Evolutionary conservation across 2,113 vertebrate genomes (phyloP), one percentile per base, ranked within the genome.

Genomic region (Grammatotria lemairii): DNA sequence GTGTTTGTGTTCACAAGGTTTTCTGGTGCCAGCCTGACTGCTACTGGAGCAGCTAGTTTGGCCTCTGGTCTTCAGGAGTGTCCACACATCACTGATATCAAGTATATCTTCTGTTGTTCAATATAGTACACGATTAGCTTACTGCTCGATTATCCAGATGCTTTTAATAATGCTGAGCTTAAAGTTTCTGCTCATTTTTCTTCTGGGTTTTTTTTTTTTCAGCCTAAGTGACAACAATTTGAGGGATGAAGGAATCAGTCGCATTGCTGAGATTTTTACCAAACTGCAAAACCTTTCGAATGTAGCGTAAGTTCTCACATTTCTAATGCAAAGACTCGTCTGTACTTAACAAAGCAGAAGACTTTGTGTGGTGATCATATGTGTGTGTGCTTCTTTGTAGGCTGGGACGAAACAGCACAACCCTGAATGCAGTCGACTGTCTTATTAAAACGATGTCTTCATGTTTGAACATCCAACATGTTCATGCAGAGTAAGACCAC

Each of bases 221-320:
- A 99, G 98, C 88, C 93, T 99, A 60, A 97, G 95, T 87, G 96
- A 97, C 95, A 99, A 98, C 87, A 93, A 89, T 60, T 93, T 99
- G 78, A 95, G 87, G 88, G 94, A 97, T 17, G 84, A 3, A 3
- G 96, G 97, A 1, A 88, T 97, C 68, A 75, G 89, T 68, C 88
- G 49, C 8, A 16, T 97, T 0, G 58, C 92, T 16, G 89, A 96
- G 9, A 23, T 95, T n/a, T 94, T 98, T 17, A 88, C 93, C 84
- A 89, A 87, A 85, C 93, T 98, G n/a, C 94, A 93, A 47, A 85
- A 40, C 75, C 94, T 98, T 86, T 63, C 80, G 1, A 95, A 80
- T 19, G 92, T 98, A 79, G 96, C 93, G 98, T 98, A 94, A 97
- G 98, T 95, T 38, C 33, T 38, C 5, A 28, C 19, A 8, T n/a